Conservation (phyloP, 2,113 vertebrate genomes). For the Crypturellus undulatus region DNA sequence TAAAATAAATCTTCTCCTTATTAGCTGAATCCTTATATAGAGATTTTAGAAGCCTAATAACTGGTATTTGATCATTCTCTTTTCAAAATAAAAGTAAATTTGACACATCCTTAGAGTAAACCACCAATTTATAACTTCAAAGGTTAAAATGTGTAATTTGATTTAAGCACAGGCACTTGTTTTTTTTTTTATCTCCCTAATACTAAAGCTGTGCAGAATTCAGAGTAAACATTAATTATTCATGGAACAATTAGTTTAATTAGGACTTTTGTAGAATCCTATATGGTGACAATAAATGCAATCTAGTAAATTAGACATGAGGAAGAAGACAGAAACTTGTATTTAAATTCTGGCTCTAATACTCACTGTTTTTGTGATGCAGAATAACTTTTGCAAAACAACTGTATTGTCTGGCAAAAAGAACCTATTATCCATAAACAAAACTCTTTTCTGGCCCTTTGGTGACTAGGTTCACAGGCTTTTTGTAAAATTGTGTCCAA, state of each 20-base stretch:
- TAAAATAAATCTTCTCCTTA: neutral
- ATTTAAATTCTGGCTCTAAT: neutral
- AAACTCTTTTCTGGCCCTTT: neutral
- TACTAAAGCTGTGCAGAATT: slow-evolving; percentile 17
- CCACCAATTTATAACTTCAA: neutral
- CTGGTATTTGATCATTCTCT: neutral
- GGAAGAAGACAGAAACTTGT: neutral
- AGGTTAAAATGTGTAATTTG: neutral
- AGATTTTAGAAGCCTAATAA: neutral
- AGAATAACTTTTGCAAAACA: neutral
- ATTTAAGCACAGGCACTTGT: neutral
- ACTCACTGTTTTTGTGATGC: neutral
- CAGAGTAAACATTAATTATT: slow-evolving; percentile 62
- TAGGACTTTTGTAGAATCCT: slow-evolving; percentile 36
- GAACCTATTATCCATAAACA: neutral
- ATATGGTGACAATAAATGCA: neutral
- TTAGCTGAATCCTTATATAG: neutral
- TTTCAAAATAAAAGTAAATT: neutral
- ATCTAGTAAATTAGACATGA: neutral
- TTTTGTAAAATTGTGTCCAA: neutral
- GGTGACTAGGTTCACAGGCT: neutral
- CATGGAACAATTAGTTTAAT: slow-evolving; percentile 67
- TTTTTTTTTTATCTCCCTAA: slow-evolving; percentile 8
- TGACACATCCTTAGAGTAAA: neutral
- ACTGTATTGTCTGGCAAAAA: neutral